Evolutionary conservation across 1,140 invertebrate species (phyloP).

Genomic region (Macrotrachela quadricornifera): DNA sequence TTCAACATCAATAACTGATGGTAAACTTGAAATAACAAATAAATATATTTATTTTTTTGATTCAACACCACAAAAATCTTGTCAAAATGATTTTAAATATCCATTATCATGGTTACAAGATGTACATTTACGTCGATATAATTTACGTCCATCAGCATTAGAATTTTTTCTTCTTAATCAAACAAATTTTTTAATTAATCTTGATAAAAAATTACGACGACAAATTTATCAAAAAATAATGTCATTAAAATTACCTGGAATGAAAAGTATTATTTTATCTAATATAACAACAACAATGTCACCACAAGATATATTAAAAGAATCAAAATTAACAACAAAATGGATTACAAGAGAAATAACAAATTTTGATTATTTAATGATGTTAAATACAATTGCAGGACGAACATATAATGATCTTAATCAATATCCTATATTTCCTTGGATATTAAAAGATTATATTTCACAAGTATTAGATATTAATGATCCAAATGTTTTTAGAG

Average conservation of each 20-base stretch:
- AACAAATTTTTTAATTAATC: constrained; percentile 46
- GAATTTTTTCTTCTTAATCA: constrained; percentile 45
- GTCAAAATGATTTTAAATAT: constrained; percentile 31
- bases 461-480: constrained; percentile 7
- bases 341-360: constrained; percentile 44
- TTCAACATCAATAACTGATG: constrained; percentile 40
- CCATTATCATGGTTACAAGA: constrained; percentile 37
- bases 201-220: constrained; percentile 19
- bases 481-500: not conserved
- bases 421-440: constrained; percentile 31
- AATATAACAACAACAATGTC: too few species aligned
- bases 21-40: constrained; percentile 42
- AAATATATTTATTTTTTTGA: constrained; percentile 42
- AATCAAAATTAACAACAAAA: too few species aligned
- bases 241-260: too few species aligned
- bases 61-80: constrained; percentile 27
- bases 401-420: constrained; percentile 33
- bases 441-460: constrained; percentile 5
- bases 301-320: too few species aligned
- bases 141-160: constrained; percentile 40
- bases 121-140: constrained; percentile 42
- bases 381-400: constrained; percentile 34
- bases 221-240: too few species aligned
- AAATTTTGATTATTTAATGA: constrained; percentile 48
- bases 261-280: too few species aligned